Conservation (phyloP, 1,140 invertebrate genomes). For the Megalopta genalis region DNA sequence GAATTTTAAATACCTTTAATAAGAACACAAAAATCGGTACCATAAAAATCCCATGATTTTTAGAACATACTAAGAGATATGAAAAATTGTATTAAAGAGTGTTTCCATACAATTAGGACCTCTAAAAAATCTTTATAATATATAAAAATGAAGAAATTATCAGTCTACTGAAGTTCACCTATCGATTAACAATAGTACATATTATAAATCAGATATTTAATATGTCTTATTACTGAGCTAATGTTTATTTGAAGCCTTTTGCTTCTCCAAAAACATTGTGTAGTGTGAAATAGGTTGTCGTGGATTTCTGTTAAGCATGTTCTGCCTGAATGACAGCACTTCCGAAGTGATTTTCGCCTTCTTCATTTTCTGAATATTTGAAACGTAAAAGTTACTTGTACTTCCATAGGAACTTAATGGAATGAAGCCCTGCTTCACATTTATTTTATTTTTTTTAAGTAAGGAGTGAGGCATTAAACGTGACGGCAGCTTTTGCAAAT, state of each 20-base stretch:
- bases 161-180: neutral
- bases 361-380: constrained; percentile 54
- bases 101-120: neutral
- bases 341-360: constrained; percentile 38
- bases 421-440: constrained; percentile 39
- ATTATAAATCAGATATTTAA: neutral
- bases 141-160: neutral
- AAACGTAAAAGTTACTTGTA: constrained; percentile 62
- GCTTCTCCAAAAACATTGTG: neutral
- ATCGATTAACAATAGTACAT: neutral
- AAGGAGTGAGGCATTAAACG: constrained; percentile 34
- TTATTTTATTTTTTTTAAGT: neutral
- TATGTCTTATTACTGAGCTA: neutral
- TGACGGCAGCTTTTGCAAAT: constrained; percentile 40
- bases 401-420: constrained; percentile 50
- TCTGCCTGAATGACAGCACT: constrained; percentile 49
- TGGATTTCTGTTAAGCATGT: constrained; percentile 1
- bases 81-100: no score
- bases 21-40: no score
- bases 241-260: neutral
- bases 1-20: no score
- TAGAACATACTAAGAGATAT: no score
- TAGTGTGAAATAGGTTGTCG: neutral
- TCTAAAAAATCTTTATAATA: neutral
- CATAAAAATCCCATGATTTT: no score